Base-by-base conservation (phyloP, 2,797 vertebrate species). In the Mormyrus hasselquistii region DNA sequence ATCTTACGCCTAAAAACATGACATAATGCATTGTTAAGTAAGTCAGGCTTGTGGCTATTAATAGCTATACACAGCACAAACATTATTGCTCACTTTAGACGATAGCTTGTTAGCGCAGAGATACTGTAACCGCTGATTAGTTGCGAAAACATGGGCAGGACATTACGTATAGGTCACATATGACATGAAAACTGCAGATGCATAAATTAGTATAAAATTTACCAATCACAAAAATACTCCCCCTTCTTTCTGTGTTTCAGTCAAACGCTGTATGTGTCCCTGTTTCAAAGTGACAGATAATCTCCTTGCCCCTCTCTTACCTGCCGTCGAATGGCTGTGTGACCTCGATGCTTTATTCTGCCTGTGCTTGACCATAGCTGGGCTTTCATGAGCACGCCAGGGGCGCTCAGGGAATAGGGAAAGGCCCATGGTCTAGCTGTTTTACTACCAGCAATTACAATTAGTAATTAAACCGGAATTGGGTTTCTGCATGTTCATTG, bases 391-490 rank as follows among this genome's bases (percentile, higher is more conserved):
- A 29, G 22, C 59, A 65, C 59, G 29, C 22, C 59, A 65, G 9
- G 59, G 25, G 2, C 59, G 22, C 59, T 65, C 25, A 0, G 59
- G 59, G 9, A 65, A 38, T 6, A 38, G 29, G 34, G 4, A 76
- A 16, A 19, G 34, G 34, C 69, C 69, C 69, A 38, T 6, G 59
- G 69, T 73, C 29, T 73, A 73, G 50, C 50, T 49, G 10, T 86
- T 52, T 86, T 86, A 52, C 25, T 86, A 10, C 25, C 52, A 29
- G 52, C 52, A 55, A 69, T 52, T 29, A 34, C 49, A 19, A 69
- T 52, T 82, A 53, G 88, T 55, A 82, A 53, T 79, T 88, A 69
- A 88, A 34, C 50, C 34, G 49, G 50, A 79, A 79, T 88, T 88
- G 73, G 88, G 88, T 41, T 84, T 89, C 49, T 55, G 29, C 55